phyloP scores from a whole-genome alignment of 2,888 invertebrate genomes.

The Dione vanillae region DNA sequence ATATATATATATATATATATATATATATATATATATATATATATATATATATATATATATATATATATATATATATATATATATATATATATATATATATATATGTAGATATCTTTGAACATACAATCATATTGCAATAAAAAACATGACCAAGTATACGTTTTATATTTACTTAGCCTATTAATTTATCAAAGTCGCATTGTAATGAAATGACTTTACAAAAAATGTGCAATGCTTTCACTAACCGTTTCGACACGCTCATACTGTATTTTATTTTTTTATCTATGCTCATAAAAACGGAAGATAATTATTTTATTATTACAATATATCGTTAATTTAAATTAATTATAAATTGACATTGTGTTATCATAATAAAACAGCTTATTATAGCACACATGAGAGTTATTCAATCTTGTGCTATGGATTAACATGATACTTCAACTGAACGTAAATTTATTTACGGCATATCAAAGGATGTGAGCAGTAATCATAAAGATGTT shows the following conservation, averaged over 20 bases:
- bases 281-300: too few relatives aligned
- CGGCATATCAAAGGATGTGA: conserved; percentile 42
- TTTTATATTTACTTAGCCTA: not conserved
- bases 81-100: too few relatives aligned
- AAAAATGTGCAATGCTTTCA: not conserved
- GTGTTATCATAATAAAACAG: not conserved
- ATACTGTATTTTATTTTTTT: too few relatives aligned
- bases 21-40: too few relatives aligned
- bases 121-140: not conserved
- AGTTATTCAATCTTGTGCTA: conserved; percentile 32
- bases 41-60: too few relatives aligned
- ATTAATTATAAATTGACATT: not conserved
- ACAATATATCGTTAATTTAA: too few relatives aligned
- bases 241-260: not conserved
- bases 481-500: conserved; percentile 46
- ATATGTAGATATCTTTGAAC: not conserved
- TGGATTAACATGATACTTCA: conserved; percentile 40
- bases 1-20: too few relatives aligned
- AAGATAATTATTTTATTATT: too few relatives aligned
- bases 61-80: too few relatives aligned
- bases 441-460: conserved; percentile 43
- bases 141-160: not conserved
- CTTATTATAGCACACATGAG: conserved; percentile 24
- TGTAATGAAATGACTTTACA: not conserved
- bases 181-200: not conserved